These are phyloP conservation scores for Crypturellus tataupa DNA, from an alignment of 2,797 vertebrate genomes.

Conservation along the genomic window DNA sequence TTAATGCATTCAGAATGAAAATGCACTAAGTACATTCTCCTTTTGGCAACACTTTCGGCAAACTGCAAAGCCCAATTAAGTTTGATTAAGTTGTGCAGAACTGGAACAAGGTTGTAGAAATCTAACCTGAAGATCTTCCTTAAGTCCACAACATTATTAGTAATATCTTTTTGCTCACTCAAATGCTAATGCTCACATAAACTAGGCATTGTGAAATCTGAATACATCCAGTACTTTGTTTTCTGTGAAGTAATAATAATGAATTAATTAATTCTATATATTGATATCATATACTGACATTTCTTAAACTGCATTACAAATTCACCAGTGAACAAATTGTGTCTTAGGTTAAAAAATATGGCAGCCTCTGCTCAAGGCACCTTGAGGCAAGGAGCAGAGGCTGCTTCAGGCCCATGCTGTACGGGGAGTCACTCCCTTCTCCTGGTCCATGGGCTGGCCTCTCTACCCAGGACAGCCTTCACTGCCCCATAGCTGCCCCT, in stretches of 20 bases:
- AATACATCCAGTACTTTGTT: not conserved
- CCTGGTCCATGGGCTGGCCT: not conserved
- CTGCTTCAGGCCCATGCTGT: not conserved
- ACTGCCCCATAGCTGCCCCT: not conserved
- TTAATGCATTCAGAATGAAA: not conserved
- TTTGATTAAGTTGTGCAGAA: not conserved
- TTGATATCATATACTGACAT: not conserved
- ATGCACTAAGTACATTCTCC: not conserved
- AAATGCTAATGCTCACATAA: not conserved
- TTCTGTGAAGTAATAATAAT: not conserved
- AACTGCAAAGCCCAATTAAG: not conserved
- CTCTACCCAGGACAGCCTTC: not conserved
- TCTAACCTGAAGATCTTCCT: not conserved
- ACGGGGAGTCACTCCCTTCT: not conserved
- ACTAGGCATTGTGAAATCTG: not conserved
- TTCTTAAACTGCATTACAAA: slow-evolving; percentile 5
- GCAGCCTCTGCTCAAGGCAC: not conserved
- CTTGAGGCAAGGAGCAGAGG: not conserved
- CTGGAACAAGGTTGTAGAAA: not conserved
- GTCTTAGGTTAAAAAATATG: slow-evolving; percentile 11
- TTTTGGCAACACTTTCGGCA: not conserved
- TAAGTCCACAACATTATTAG: not conserved
- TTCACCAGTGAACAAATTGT: not conserved
- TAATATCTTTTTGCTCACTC: not conserved
- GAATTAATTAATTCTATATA: not conserved